Base-by-base conservation (phyloP, 2,888 invertebrate species). In the Linyphia triangularis region DNA sequence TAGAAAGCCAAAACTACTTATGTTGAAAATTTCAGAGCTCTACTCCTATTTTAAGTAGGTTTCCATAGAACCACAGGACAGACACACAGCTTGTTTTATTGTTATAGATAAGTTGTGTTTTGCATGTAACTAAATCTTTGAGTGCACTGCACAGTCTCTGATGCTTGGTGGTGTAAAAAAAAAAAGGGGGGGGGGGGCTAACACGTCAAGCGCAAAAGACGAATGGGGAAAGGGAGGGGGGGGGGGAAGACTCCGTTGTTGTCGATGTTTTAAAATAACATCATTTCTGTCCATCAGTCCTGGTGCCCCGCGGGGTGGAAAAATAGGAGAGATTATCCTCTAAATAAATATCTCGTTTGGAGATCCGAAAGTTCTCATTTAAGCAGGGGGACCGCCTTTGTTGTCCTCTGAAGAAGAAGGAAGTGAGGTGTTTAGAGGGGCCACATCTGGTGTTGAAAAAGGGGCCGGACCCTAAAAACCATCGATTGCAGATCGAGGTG, bases 241-340 rank as follows among this genome's bases (percentile, higher is more conserved):
- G 0, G 16, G 33, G 59, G 43, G 69, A 26, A 13, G 13, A 43
- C 22, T 67, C 59, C 84, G 77, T 51, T 67, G 40, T 37, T 24
- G 33, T 65, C 28, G 30, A 37, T 40, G 63, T 86, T 86, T 86
- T 86, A 86, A 86, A 86, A 86, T 86, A 86, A 86, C 86, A 86
- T 86, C 86, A 73, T 81, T 86, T 81, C 57, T 65, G 67, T 9
- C 69, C 75, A 33, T 86, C 81, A 81, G 86, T 79, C 79, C 81
- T 86, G 81, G 86, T 37, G 37, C 19, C 73, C 61, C 57, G 73
- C 51, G 10, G 86, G 9, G 75, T 65, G 59, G 84, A 43, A 84
- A 79, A 84, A 84, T 75, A 67, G 59, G 37, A 16, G 67, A 73
- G 86, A 86, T 86, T 86, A 86, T 86, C 86, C n/a, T 86, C 57